These are phyloP conservation scores for Centrocercus urophasianus DNA, from an alignment of 2,113 vertebrate species.

Conservation along the genomic window DNA sequence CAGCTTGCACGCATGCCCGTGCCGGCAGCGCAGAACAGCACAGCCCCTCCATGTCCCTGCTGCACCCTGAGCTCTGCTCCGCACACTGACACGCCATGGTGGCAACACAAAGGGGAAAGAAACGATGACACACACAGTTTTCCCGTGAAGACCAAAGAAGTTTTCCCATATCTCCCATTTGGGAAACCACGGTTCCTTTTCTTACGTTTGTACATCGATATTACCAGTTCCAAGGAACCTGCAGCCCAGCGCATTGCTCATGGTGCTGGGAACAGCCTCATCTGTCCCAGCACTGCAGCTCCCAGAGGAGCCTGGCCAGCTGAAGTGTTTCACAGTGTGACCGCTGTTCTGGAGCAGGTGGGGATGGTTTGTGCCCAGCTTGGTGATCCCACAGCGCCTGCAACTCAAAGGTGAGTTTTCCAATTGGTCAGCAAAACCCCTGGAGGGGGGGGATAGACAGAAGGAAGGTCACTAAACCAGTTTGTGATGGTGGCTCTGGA, in stretches of 20 bases:
- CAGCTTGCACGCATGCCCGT: neutral
- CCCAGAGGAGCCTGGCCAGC: neutral
- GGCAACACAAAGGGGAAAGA: accelerated
- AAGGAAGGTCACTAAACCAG: neutral
- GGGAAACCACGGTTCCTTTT: neutral
- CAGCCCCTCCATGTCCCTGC: neutral
- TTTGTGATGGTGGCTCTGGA: neutral
- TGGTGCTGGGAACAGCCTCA: neutral
- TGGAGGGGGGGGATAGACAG: neutral
- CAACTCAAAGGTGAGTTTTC: neutral
- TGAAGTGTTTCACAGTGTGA: accelerated
- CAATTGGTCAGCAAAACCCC: neutral
- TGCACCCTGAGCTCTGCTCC: neutral
- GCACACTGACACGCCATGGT: accelerated
- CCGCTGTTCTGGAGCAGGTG: neutral
- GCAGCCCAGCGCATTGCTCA: neutral
- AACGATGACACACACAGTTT: neutral
- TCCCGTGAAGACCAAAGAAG: neutral
- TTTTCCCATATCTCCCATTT: neutral
- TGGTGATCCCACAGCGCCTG: neutral
- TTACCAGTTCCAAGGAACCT: neutral
- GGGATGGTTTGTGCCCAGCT: neutral
- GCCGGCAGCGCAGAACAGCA: neutral
- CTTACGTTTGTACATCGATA: accelerated
- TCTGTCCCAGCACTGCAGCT: neutral